These are phyloP conservation scores for Microtus oregoni DNA, from an alignment of 2,113 vertebrate species.

Conservation along the genomic window DNA sequence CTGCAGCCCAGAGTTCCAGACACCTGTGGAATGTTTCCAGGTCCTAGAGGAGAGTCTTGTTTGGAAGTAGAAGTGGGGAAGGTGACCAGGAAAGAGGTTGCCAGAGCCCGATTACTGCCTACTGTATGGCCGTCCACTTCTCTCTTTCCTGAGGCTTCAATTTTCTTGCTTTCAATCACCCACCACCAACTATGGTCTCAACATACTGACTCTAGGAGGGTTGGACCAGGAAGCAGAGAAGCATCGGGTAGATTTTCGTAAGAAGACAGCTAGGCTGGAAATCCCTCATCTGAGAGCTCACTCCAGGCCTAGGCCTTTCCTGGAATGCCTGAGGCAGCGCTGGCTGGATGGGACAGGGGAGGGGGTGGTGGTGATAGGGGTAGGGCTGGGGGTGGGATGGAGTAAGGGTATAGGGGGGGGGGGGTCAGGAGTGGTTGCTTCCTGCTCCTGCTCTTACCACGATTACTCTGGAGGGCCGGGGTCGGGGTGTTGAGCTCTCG, in stretches of 20 bases:
- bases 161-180: neutral
- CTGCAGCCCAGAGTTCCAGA: neutral
- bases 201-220: accelerated
- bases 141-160: neutral
- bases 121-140: neutral
- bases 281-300: too few species aligned
- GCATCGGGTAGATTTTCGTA: neutral
- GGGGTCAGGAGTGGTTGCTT: accelerated
- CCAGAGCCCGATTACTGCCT: accelerated
- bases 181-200: neutral
- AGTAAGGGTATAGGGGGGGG: too few species aligned
- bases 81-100: accelerated
- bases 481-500: slow-evolving; percentile 88
- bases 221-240: neutral
- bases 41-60: accelerated
- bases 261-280: neutral
- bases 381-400: too few species aligned
- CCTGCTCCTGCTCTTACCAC: slow-evolving; percentile 84
- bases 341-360: neutral
- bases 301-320: neutral
- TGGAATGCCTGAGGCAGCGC: accelerated
- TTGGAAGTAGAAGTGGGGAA: neutral
- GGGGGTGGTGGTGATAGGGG: too few species aligned
- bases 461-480: slow-evolving; percentile 84
- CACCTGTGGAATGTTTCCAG: accelerated